Base-by-base conservation (phyloP, 2,797 vertebrate genomes). In the Florisuga fusca region DNA sequence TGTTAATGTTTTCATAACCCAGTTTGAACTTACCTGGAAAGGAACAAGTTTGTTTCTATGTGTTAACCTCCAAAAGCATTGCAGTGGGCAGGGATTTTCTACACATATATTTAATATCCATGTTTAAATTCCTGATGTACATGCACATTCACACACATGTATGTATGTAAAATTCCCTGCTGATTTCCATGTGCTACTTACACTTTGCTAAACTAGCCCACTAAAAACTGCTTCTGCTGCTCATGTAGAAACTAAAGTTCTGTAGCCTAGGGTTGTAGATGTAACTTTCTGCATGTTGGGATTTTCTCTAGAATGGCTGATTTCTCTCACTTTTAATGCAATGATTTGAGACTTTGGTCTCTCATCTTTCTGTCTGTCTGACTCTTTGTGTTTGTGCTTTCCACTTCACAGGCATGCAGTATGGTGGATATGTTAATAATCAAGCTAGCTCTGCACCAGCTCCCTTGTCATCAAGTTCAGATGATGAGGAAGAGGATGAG, bases 391-490 rank as follows among this genome's bases (percentile, higher is more conserved):
- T 99, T 97, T 98, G 97, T 98, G 97, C 98, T 98, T 98, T 98
- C 98, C 98, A 98, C 97, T 98, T 98, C 98, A 98, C 99, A 99
- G 99, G 99, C 98, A 97, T 98, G 98, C 99, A 98, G 97, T 99
- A 98, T 97, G 99, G 98, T 99, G 99, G 98, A 98, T 99, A 98
- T 98, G 98, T 98, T 98, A 99, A 99, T 99, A 99, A 99, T 89
- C 98, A 98, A 97, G 98, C 98, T 99, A 99, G 98, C 98, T 98
- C 98, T 97, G 98, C 98, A 97, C 98, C 98, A 97, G 98, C 98
- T 97, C 99, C 98, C 98, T 99, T 98, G 97, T 99, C 99, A 98
- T 99, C 99, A 98, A 98, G 99, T 98, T 99, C 99, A 98, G 99
- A 99, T 98, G 99, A 99, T 97, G 99, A 99, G 98, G 99, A 99